phyloP scores from a whole-genome alignment of 2,888 invertebrate species.

The Amiota mariae region DNA sequence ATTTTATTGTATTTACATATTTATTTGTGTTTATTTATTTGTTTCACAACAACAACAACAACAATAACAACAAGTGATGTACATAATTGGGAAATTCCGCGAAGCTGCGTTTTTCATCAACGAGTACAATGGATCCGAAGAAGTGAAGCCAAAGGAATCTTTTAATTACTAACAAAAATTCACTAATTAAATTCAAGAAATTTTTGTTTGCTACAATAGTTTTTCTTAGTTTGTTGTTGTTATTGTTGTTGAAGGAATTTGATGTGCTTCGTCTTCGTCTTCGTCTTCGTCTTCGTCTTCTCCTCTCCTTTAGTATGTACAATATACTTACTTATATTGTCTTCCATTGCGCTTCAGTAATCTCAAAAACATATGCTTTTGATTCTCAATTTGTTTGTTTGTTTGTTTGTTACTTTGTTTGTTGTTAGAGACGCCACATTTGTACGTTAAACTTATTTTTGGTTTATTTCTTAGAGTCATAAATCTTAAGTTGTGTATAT shows the following conservation, averaged over 20 bases:
- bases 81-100: slow-evolving; percentile 19
- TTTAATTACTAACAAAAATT: slow-evolving; percentile 65
- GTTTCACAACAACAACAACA: neutral
- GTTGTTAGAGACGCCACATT: slow-evolving; percentile 55
- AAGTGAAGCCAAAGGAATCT: slow-evolving; percentile 60
- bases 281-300: too few species aligned
- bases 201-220: slow-evolving; percentile 49
- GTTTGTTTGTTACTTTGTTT: too few species aligned
- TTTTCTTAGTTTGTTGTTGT: slow-evolving; percentile 45
- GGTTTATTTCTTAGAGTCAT: slow-evolving; percentile 49
- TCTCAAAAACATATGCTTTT: slow-evolving; percentile 13
- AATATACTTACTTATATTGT: too few species aligned
- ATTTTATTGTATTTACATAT: neutral
- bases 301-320: too few species aligned
- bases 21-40: neutral
- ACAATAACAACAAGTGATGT: too few species aligned
- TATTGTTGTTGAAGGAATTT: neutral
- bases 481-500: slow-evolving; percentile 48
- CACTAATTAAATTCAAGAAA: slow-evolving; percentile 66
- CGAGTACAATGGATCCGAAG: neutral
- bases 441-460: slow-evolving; percentile 66
- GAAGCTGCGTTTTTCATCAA: neutral
- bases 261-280: neutral
- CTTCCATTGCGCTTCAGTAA: slow-evolving; percentile 7
- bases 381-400: slow-evolving; percentile 31